phyloP scores from a whole-genome alignment of 2,797 vertebrate species.

The Oryzias dopingdopingensis region DNA sequence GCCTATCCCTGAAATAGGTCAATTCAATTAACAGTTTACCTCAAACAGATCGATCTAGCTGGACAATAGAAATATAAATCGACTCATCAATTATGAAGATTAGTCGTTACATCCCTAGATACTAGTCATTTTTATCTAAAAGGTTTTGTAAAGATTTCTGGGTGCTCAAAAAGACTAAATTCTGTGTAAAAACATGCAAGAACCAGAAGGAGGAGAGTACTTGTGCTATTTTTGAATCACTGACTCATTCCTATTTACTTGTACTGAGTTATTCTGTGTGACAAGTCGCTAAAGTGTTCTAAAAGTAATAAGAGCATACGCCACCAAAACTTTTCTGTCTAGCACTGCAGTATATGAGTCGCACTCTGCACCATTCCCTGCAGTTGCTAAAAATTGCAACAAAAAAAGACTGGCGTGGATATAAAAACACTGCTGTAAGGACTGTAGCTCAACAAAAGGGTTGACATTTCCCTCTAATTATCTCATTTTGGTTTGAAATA shows the following conservation, averaged over 20 bases:
- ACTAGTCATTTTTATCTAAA: background rate
- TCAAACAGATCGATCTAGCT: too few species aligned
- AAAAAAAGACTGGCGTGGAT: slow-evolving; percentile 39
- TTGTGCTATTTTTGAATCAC: slow-evolving; percentile 57
- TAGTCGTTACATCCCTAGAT: background rate
- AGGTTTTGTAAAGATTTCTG: slow-evolving; percentile 33
- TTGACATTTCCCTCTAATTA: slow-evolving; percentile 22
- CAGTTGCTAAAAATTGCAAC: slow-evolving; percentile 30
- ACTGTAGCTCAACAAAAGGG: slow-evolving; percentile 15
- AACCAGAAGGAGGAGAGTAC: slow-evolving; percentile 45
- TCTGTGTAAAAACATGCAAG: slow-evolving; percentile 45
- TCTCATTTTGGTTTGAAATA: slow-evolving; percentile 26
- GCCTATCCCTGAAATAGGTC: too few species aligned
- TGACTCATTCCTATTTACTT: slow-evolving; percentile 56
- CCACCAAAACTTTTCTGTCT: slow-evolving; percentile 16
- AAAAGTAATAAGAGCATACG: slow-evolving; percentile 19
- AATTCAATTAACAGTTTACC: too few species aligned
- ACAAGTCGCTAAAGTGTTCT: slow-evolving; percentile 37
- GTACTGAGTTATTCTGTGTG: slow-evolving; percentile 30
- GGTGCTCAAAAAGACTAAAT: slow-evolving; percentile 33
- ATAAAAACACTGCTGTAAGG: slow-evolving; percentile 27
- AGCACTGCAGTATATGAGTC: slow-evolving; percentile 16
- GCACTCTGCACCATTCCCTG: slow-evolving; percentile 6
- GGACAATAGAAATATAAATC: too few species aligned
- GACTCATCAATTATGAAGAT: too few species aligned